phyloP scores from a whole-genome alignment of 2,888 invertebrate species.

The Bellardia bayeri region DNA sequence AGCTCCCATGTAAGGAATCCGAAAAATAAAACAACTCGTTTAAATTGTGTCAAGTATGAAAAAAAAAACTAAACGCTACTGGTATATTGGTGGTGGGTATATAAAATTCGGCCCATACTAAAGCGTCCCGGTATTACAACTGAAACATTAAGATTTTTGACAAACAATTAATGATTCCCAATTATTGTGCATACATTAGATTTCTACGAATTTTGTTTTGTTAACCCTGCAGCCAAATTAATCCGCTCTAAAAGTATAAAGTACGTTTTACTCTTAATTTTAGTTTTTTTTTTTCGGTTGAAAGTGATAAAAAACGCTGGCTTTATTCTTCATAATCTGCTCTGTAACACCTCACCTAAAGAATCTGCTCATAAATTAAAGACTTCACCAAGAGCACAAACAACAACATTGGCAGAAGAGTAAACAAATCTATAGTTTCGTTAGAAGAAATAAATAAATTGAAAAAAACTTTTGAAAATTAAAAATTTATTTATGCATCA shows the following conservation, averaged over 20 bases:
- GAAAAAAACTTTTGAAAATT: slow-evolving; percentile 34
- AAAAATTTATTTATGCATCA: slow-evolving; percentile 65
- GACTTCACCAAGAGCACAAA: background rate
- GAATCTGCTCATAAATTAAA: slow-evolving; percentile 18
- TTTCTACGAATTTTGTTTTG: slow-evolving; percentile 1
- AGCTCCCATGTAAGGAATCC: too few species aligned
- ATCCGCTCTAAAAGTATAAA: background rate
- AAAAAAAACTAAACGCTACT: too few species aligned
- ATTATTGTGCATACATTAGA: background rate
- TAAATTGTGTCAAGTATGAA: too few species aligned
- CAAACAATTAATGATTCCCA: background rate
- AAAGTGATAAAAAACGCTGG: slow-evolving; percentile 38
- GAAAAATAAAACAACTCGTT: too few species aligned
- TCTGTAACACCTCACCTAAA: slow-evolving; percentile 52
- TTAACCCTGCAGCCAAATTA: background rate
- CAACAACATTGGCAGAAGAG: background rate
- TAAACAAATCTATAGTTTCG: slow-evolving; percentile 44
- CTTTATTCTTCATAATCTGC: slow-evolving; percentile 54
- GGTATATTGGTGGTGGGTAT: too few species aligned
- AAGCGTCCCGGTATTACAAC: too few species aligned
- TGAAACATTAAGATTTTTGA: too few species aligned
- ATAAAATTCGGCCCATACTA: too few species aligned
- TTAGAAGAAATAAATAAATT: slow-evolving; percentile 25
- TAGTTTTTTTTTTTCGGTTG: background rate
- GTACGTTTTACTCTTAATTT: background rate